Evolutionary conservation across 2,888 invertebrate species (phyloP).

Genomic region (Caprella mutica): DNA sequence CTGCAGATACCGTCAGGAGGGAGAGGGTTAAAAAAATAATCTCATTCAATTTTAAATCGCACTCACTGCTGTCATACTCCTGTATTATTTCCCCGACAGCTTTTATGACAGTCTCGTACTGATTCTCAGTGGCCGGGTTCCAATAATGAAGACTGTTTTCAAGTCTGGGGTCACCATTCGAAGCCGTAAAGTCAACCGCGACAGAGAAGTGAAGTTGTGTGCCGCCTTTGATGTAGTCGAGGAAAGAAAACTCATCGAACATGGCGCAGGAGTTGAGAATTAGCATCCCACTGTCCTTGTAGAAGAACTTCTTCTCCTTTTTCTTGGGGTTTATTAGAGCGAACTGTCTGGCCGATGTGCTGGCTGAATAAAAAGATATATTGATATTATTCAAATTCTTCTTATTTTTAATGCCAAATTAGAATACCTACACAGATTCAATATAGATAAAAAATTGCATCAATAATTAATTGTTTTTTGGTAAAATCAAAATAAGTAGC

Average conservation of each 20-base stretch:
- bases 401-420: too few relatives aligned
- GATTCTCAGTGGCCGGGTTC: conserved; percentile 38
- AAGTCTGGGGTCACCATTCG: conserved; percentile 39
- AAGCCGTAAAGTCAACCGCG: conserved; percentile 40
- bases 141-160: conserved; percentile 43
- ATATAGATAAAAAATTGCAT: too few relatives aligned
- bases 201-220: conserved; percentile 39
- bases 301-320: conserved; percentile 43
- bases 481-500: too few relatives aligned
- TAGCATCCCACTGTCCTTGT: conserved; percentile 46
- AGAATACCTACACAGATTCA: too few relatives aligned
- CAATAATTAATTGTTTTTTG: too few relatives aligned
- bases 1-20: too few relatives aligned
- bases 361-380: too few relatives aligned
- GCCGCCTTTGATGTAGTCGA: conserved; percentile 47
- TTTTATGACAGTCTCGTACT: conserved; percentile 42
- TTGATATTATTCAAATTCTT: too few relatives aligned
- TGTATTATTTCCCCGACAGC: conserved; percentile 44
- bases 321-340: conserved; percentile 44
- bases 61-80: conserved; percentile 45
- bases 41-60: too few relatives aligned
- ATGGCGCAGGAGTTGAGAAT: conserved; percentile 38
- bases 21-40: too few relatives aligned
- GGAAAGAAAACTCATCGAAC: conserved; percentile 39
- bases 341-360: conserved; percentile 35